Conservation (phyloP, 2,797 vertebrate genomes). For the Helarctos malayanus region DNA sequence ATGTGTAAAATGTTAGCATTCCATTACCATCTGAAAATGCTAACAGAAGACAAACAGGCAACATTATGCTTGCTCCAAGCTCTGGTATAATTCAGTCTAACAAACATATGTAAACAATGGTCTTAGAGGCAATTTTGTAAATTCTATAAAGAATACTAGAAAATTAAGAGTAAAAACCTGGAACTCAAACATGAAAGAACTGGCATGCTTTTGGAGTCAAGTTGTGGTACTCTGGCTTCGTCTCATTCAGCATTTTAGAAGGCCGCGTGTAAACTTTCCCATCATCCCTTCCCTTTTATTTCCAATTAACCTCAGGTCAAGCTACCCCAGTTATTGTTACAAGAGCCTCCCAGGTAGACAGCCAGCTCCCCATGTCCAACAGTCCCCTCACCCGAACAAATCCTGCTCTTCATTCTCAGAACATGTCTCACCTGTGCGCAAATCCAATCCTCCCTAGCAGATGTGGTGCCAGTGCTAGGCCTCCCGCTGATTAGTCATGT, state of each 20-base stretch:
- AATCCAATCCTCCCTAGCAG: background rate
- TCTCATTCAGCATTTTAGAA: background rate
- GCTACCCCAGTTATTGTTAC: background rate
- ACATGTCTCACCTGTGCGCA: background rate
- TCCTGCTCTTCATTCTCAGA: background rate
- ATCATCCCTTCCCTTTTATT: background rate
- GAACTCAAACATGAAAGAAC: background rate
- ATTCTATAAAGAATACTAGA: background rate
- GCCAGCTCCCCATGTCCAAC: background rate
- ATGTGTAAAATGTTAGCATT: constrained; percentile 1
- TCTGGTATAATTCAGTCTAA: constrained; percentile 16
- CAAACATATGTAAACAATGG: background rate
- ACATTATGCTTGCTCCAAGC: background rate
- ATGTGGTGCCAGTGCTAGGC: background rate
- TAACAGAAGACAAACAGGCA: background rate
- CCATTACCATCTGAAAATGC: constrained; percentile 15
- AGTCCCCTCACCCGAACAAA: background rate
- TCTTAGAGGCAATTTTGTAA: background rate
- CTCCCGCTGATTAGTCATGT: background rate
- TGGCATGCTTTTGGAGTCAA: background rate
- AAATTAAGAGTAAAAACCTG: background rate
- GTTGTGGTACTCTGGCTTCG: background rate
- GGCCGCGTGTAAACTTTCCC: background rate
- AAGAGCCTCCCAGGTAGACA: background rate
- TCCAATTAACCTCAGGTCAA: background rate